phyloP scores from a whole-genome alignment of 1,140 invertebrate species.

The Mya arenaria region DNA sequence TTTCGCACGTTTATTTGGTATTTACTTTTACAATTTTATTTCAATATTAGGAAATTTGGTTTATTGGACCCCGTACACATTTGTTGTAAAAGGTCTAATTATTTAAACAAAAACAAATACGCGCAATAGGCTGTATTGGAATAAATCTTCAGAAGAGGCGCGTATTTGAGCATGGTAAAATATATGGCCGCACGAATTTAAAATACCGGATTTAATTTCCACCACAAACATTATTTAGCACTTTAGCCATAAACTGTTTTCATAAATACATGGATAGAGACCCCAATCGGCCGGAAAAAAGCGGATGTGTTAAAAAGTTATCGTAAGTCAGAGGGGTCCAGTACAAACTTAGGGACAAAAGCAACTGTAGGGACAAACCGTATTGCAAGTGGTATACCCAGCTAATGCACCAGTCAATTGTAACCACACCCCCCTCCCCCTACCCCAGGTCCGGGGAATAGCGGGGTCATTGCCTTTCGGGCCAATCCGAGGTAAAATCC shows the following conservation, averaged over 20 bases:
- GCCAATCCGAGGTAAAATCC: too few species aligned
- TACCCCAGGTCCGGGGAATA: too few species aligned
- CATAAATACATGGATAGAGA: background rate
- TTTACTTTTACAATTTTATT: slow-evolving; percentile 16
- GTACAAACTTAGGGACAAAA: too few species aligned
- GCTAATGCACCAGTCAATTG: too few species aligned
- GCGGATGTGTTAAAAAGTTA: too few species aligned
- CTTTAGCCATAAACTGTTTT: background rate
- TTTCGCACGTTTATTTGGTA: background rate
- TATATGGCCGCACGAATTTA: background rate
- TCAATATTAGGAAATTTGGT: slow-evolving; percentile 10
- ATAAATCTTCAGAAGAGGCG: background rate
- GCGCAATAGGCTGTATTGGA: background rate
- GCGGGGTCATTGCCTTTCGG: too few species aligned
- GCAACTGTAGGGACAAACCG: too few species aligned
- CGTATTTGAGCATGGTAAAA: background rate
- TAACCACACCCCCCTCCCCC: too few species aligned
- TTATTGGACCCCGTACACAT: background rate
- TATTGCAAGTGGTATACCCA: too few species aligned
- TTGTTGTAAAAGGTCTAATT: background rate
- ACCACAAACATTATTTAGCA: background rate
- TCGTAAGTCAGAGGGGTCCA: too few species aligned
- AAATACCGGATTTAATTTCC: background rate
- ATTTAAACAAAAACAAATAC: slow-evolving; percentile 13
- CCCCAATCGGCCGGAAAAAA: too few species aligned